These are phyloP conservation scores for Ciconia stormi DNA, from an alignment of 2,113 vertebrate species.

Conservation along the genomic window DNA sequence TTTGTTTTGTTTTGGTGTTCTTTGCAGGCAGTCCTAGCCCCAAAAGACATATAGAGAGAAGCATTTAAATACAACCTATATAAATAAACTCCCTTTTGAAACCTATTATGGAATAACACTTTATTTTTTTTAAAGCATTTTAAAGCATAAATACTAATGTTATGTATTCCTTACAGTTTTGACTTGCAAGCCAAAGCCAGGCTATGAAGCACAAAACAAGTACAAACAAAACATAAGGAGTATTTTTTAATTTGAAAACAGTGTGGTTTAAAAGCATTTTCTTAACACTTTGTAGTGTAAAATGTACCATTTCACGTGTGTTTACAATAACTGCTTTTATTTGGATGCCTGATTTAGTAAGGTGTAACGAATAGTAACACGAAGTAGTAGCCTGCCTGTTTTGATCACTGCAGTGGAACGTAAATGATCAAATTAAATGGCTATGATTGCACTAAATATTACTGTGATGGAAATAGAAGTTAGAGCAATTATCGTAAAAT, in stretches of 20 bases:
- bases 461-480: background rate
- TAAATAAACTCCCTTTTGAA: background rate
- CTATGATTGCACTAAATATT: background rate
- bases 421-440: slow-evolving; percentile 25
- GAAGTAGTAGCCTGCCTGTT: background rate
- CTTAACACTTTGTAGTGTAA: background rate
- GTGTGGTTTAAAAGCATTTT: background rate
- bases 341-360: background rate
- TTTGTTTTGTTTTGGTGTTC: background rate
- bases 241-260: background rate
- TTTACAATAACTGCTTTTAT: background rate
- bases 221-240: background rate
- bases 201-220: background rate
- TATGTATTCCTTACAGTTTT: background rate
- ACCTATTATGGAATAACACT: background rate
- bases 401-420: background rate
- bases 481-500: background rate
- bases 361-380: background rate
- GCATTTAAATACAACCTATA: background rate
- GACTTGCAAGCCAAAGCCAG: background rate
- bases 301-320: background rate
- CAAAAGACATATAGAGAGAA: background rate
- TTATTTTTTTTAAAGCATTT: background rate
- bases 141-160: background rate
- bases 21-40: background rate